phyloP scores from a whole-genome alignment of 2,888 invertebrate species.

The Ashinkailepas kermadecensis region DNA sequence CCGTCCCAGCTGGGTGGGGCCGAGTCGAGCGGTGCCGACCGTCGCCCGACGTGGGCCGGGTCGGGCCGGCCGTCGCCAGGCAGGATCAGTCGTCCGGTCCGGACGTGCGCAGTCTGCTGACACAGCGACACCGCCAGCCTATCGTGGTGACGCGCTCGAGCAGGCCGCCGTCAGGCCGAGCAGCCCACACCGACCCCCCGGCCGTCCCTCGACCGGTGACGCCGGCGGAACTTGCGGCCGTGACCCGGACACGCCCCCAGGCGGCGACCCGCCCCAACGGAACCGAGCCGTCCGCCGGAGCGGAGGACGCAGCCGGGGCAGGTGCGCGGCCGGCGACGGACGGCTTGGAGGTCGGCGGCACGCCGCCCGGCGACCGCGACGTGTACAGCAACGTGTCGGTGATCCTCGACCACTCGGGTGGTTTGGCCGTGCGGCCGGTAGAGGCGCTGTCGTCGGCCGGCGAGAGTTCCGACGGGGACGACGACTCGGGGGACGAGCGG shows the following conservation, averaged over 20 bases:
- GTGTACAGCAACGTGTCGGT: neutral
- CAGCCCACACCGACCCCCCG: too few species aligned
- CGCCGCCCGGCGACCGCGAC: neutral
- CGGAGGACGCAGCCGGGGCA: neutral
- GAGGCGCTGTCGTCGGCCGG: neutral
- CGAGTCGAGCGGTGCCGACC: too few species aligned
- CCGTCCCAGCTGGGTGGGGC: too few species aligned
- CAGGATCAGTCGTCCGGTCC: too few species aligned
- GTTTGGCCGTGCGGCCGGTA: neutral
- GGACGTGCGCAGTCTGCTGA: too few species aligned
- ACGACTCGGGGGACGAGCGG: neutral
- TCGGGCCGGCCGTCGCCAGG: too few species aligned
- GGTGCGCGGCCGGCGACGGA: neutral
- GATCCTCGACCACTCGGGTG: neutral
- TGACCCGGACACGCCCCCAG: neutral
- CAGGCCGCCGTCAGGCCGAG: too few species aligned
- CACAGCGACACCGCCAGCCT: too few species aligned
- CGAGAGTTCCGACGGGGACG: neutral
- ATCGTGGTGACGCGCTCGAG: too few species aligned
- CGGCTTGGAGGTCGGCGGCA: neutral
- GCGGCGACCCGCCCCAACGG: neutral
- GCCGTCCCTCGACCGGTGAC: too few species aligned
- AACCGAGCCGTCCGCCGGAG: neutral
- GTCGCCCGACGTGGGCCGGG: too few species aligned
- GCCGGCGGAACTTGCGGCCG: neutral